A percentile compares a stretch with the other conserved stretches of the same genome.
phyloP scores from a whole-genome alignment of 2,888 invertebrate species.

The Mechanitis mazaeus region DNA sequence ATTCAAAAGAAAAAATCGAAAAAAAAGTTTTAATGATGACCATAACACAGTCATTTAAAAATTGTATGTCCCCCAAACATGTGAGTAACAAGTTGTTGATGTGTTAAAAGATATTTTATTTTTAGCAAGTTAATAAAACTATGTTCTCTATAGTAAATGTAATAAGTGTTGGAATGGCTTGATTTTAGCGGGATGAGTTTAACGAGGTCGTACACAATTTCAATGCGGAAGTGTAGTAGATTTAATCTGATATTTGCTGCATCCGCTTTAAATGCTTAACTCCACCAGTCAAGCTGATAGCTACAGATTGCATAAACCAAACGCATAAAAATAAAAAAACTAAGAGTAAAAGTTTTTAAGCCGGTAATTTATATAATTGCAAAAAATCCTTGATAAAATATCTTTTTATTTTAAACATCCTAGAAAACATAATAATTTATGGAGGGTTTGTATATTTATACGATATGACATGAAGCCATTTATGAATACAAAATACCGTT shows the following conservation, averaged over 20 bases:
- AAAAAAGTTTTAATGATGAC: no score
- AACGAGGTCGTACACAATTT: slow-evolving; percentile 47
- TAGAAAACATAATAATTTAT: no score
- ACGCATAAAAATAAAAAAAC: no score
- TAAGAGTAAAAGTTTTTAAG: background rate
- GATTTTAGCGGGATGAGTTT: background rate
- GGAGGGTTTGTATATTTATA: no score
- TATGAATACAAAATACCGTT: no score
- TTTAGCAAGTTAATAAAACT: background rate
- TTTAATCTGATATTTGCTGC: slow-evolving; percentile 5
- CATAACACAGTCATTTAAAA: no score
- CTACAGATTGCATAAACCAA: background rate
- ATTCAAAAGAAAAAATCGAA: no score
- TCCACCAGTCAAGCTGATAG: slow-evolving; percentile 5
- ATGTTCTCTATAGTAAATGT: background rate
- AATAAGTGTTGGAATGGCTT: background rate
- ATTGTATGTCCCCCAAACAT: no score
- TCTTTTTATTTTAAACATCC: no score
- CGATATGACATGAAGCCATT: no score
- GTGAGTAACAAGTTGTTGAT: no score
- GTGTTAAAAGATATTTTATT: background rate
- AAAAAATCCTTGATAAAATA: no score
- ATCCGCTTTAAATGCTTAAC: slow-evolving; percentile 7
- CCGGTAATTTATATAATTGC: background rate
- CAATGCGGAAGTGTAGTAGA: slow-evolving; percentile 52